Conservation (phyloP, 2,797 vertebrate species). For the Bovichtus variegatus region DNA sequence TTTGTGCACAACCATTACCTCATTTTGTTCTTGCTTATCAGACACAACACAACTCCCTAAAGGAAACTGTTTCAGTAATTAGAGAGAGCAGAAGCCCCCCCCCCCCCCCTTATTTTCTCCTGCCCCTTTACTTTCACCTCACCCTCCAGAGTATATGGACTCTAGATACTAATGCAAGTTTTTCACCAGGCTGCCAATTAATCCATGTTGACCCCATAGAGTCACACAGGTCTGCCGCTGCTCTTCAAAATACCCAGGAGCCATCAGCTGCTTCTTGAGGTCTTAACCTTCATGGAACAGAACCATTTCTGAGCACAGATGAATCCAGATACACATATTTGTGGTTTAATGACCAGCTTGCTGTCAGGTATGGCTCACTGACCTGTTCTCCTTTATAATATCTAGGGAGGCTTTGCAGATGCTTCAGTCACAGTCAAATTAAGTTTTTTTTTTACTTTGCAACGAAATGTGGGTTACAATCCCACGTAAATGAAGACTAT, state of each 20-base stretch:
- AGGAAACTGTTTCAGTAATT: conserved; percentile 39
- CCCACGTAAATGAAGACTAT: neutral
- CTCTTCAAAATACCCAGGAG: conserved; percentile 34
- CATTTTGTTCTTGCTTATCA: conserved; percentile 38
- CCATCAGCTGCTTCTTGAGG: conserved; percentile 10
- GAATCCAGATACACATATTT: conserved; percentile 3
- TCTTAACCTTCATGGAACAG: conserved; percentile 41
- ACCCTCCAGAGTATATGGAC: conserved; percentile 5
- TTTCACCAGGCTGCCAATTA: conserved; percentile 57
- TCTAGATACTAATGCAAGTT: conserved; percentile 10
- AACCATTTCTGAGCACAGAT: conserved; percentile 18
- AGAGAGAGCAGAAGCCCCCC: conserved; percentile 24
- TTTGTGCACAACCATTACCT: conserved; percentile 11
- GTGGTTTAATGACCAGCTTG: neutral
- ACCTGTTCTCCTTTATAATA: neutral
- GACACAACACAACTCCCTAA: conserved; percentile 29
- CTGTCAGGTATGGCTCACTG: conserved; percentile 15
- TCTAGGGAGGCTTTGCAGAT: conserved; percentile 7
- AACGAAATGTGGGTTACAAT: neutral
- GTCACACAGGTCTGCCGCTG: conserved; percentile 6
- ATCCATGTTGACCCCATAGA: conserved; percentile 52
- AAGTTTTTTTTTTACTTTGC: conserved; percentile 11
- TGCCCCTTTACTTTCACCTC: conserved; percentile 26
- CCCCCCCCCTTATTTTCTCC: neutral
- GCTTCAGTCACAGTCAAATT: neutral